phyloP scores from a whole-genome alignment of 2,113 vertebrate genomes.

The Perca fluviatilis region DNA sequence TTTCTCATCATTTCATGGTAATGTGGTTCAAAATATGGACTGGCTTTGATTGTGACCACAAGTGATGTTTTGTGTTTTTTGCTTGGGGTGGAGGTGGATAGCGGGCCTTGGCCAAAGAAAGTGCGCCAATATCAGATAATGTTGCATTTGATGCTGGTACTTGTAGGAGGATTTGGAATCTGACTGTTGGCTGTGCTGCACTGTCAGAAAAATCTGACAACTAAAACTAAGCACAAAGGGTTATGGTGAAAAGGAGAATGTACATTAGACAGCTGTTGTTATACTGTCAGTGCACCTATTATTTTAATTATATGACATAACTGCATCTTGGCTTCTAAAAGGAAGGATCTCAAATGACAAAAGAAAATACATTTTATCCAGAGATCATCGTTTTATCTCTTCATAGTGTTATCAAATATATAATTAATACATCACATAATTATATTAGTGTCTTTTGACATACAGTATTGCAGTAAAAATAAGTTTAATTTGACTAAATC shows the following conservation, averaged over 20 bases:
- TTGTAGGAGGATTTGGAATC: background rate
- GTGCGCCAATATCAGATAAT: background rate
- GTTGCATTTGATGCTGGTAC: background rate
- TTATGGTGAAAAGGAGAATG: background rate
- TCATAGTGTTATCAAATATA: background rate
- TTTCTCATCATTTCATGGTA: too few species aligned
- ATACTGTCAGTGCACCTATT: background rate
- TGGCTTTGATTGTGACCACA: background rate
- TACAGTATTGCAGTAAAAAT: background rate
- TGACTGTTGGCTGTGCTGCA: too few species aligned
- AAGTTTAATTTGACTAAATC: background rate
- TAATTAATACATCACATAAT: background rate
- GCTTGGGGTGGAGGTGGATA: background rate
- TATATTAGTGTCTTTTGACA: background rate
- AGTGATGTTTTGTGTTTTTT: background rate
- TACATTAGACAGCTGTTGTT: background rate
- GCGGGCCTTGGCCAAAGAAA: background rate
- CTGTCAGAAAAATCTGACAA: background rate
- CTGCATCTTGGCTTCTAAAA: background rate
- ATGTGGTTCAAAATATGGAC: too few species aligned
- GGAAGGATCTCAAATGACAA: background rate
- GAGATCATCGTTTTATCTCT: background rate
- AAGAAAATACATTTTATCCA: background rate
- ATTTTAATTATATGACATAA: background rate
- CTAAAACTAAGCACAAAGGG: background rate